Base-by-base conservation (phyloP, 2,113 vertebrate species). In the Phaethon lepturus region DNA sequence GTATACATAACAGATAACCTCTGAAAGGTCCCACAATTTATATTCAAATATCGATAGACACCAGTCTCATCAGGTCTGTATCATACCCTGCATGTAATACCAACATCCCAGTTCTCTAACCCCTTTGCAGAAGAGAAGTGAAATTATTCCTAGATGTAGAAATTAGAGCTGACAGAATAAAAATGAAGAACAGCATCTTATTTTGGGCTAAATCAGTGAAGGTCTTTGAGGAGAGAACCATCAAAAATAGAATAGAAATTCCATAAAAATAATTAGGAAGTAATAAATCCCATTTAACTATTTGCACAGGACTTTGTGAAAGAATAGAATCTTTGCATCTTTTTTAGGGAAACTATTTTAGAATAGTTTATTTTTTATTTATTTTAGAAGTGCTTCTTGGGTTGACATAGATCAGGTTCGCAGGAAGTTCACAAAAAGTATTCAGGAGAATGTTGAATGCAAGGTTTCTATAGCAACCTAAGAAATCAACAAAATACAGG, bases 401-500 rank as follows among this genome's bases (percentile, higher is more conserved):
- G 56, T 24, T 62, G 62, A 78, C 35, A 69, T 8, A 68, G 17
- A 45, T 17, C 58, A 22, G 15, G 45, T 67, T 90, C 0, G 0
- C 20, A 10, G 38, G 13, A 91, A 94, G 64, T 71, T 78, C 86
- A 91, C 60, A 56, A 47, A 78, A 85, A 91, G 20, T 35, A 60
- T 71, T 80, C 33, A 33, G 31, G 33, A 95, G 44, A 81, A 75
- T 5, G 28, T 17, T 40, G 55, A 91, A 92, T 88, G 29, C 35
- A 67, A 81, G 24, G 85, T 92, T 95, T 78, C 95, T 73, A 94
- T 72, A 85, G 95, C 69, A 96, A 96, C 93, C 12, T 38, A 79
- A 88, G 53, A 90, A 96, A 95, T 91, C 69, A 94, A 71, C 44
- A 85, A 93, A 88, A 92, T 79, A 95, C 4, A 62, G 49, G 84